Conservation (phyloP, 2,888 invertebrate species). For the Eupelmus urozonus region DNA sequence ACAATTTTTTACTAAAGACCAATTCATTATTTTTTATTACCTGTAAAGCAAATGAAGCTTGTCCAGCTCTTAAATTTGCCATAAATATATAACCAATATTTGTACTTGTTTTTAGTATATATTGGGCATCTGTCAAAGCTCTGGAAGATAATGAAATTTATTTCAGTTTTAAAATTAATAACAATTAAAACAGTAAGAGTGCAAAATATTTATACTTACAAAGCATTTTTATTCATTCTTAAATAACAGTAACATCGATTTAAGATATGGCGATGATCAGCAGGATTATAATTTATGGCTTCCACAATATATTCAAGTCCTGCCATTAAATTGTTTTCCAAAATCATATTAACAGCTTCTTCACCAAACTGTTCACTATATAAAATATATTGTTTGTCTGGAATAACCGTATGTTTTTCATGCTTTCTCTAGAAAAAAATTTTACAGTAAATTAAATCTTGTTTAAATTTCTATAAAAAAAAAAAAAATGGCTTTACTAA, state of each 20-base stretch:
- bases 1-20: neutral
- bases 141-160: constrained; percentile 39
- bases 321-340: constrained; percentile 38
- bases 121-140: constrained; percentile 58
- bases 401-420: neutral
- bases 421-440: constrained; percentile 32
- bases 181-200: neutral
- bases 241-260: constrained; percentile 59
- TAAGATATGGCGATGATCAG: constrained; percentile 59
- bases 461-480: no score
- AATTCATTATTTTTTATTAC: constrained; percentile 33
- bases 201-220: constrained; percentile 44
- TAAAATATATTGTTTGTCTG: neutral
- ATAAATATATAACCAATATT: constrained; percentile 45
- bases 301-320: constrained; percentile 46
- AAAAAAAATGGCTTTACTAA: no score
- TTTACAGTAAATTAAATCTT: neutral
- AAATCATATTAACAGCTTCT: constrained; percentile 43
- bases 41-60: constrained; percentile 47
- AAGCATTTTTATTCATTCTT: constrained; percentile 44
- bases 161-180: constrained; percentile 2
- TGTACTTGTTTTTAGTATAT: constrained; percentile 45
- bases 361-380: constrained; percentile 41
- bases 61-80: constrained; percentile 59
- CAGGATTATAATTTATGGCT: constrained; percentile 50